A percentile compares a stretch with the other conserved stretches of the same genome.
Conservation (phyloP, 2,888 invertebrate genomes). For the Abscondita cerata region DNA sequence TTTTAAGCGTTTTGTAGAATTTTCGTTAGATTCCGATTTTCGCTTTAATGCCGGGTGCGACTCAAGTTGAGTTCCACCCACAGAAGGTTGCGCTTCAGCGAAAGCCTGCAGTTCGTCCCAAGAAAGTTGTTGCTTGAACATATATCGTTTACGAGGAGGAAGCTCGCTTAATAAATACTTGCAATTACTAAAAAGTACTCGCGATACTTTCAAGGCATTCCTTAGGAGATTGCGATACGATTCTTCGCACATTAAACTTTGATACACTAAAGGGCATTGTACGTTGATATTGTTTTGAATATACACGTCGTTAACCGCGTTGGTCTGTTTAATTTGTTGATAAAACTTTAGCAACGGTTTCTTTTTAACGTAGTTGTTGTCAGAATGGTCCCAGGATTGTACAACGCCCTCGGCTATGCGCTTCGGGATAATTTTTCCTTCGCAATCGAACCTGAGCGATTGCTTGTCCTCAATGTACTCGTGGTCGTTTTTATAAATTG, state of each 20-base stretch:
- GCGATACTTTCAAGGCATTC: not conserved
- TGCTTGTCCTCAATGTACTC: not conserved
- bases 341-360: not conserved
- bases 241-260: not conserved
- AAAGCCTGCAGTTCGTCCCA: conserved; percentile 2
- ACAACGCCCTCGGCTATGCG: not conserved
- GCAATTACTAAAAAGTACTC: not conserved
- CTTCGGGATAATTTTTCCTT: not conserved
- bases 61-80: not conserved
- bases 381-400: not conserved
- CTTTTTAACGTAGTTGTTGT: not conserved
- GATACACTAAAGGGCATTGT: not conserved
- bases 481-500: conserved; percentile 1
- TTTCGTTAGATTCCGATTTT: conserved; percentile 2
- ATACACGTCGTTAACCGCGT: not conserved
- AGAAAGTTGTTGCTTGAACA: conserved; percentile 9
- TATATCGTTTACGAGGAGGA: conserved; percentile 5
- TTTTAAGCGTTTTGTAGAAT: not conserved
- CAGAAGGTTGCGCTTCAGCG: not conserved
- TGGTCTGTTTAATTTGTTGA: not conserved
- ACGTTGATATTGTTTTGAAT: not conserved
- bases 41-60: not conserved
- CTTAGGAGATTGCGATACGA: not conserved
- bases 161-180: conserved; percentile 13
- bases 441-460: not conserved